Percentiles rank a stretch among this genome's conserved stretches.
Conservation (phyloP, 2,797 vertebrate species). For the Graptemys geographica region DNA sequence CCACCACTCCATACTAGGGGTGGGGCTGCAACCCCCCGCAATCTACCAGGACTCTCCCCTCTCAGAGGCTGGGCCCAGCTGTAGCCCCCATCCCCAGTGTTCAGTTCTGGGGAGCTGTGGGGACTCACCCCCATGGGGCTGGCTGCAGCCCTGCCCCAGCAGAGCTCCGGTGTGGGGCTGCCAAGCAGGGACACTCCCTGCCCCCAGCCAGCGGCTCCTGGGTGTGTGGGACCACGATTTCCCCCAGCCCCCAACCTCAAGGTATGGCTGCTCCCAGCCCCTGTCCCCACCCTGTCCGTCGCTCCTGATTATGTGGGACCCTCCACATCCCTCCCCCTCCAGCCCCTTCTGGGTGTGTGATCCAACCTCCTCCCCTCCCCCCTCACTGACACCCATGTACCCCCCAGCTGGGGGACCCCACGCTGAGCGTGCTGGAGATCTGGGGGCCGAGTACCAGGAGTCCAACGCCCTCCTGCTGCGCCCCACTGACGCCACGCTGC, state of each 20-base stretch:
- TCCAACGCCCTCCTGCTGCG: slow-evolving; percentile 91
- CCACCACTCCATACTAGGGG: too few species aligned
- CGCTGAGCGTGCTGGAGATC: slow-evolving; percentile 92
- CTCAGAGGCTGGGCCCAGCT: too few species aligned
- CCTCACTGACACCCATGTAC: not conserved
- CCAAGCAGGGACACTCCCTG: too few species aligned
- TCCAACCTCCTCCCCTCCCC: not conserved
- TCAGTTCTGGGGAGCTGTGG: too few species aligned
- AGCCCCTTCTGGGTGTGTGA: not conserved
- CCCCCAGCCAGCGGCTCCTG: not conserved
- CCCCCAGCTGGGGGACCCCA: slow-evolving; percentile 90
- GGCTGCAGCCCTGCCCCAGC: too few species aligned
- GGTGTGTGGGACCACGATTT: not conserved
- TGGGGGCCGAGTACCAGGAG: slow-evolving; percentile 97
- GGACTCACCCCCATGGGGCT: too few species aligned
- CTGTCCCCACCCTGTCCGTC: too few species aligned
- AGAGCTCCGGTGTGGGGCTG: too few species aligned
- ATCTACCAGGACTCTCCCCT: not conserved
- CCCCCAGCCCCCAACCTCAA: too few species aligned
- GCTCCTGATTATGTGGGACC: not conserved
- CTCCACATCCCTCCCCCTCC: not conserved
- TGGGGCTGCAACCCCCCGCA: too few species aligned
- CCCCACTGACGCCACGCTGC: slow-evolving; percentile 77
- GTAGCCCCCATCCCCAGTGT: too few species aligned
- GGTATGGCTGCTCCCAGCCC: too few species aligned